Evolutionary conservation across 2,113 vertebrate genomes (phyloP).

Genomic region (Rana temporaria): DNA sequence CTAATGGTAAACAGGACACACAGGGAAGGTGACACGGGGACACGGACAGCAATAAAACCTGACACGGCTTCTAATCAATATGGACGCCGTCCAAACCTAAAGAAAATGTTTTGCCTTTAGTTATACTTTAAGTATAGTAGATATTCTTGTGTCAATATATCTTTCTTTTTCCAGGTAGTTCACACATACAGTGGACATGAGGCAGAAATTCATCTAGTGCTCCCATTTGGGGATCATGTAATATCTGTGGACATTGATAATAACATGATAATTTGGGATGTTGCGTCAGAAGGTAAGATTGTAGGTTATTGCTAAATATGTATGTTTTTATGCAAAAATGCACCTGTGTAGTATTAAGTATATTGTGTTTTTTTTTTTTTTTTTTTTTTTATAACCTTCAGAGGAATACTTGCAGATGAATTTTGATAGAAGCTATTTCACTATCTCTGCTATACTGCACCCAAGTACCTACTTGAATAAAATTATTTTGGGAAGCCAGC

Average conservation of each 20-base stretch:
- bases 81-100: too few relatives aligned
- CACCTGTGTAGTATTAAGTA: not conserved
- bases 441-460: conserved; percentile 88
- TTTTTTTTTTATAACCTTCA: conserved; percentile 66
- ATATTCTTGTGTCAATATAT: not conserved
- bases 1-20: too few relatives aligned
- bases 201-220: conserved; percentile 84
- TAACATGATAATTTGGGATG: conserved; percentile 89
- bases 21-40: too few relatives aligned
- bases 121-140: too few relatives aligned
- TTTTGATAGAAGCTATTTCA: conserved; percentile 86
- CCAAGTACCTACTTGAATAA: conserved; percentile 98
- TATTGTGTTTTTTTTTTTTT: not conserved
- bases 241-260: conserved; percentile 88
- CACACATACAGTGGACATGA: conserved; percentile 86
- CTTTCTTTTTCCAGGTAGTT: conserved; percentile 76
- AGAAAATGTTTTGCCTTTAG: too few relatives aligned
- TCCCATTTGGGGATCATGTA: conserved; percentile 91
- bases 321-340: conserved; percentile 37
- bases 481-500: conserved; percentile 91
- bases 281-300: conserved; percentile 83
- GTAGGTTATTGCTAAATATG: not conserved
- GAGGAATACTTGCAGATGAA: conserved; percentile 87
- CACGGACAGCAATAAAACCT: too few relatives aligned
- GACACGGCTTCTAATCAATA: too few relatives aligned